Percentiles rank a stretch among this genome's conserved stretches.
Conservation (phyloP, 2,113 vertebrate species). For the Microcebus murinus region DNA sequence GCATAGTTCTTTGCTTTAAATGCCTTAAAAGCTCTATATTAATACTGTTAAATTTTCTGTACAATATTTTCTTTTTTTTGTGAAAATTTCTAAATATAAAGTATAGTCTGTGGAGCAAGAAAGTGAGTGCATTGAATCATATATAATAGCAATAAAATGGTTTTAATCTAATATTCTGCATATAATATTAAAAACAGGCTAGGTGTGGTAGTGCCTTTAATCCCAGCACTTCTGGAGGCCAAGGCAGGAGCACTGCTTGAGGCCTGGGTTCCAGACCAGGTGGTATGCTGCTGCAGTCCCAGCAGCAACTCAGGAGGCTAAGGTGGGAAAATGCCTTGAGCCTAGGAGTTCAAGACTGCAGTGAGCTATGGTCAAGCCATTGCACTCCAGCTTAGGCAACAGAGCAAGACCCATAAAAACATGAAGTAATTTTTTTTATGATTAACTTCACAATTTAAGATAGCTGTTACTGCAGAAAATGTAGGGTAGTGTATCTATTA, state of each 20-base stretch:
- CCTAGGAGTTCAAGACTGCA: too few relatives aligned
- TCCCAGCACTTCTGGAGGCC: too few relatives aligned
- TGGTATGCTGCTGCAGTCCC: too few relatives aligned
- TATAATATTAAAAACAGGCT: neutral
- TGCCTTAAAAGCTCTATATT: constrained; percentile 20
- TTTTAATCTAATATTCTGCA: neutral
- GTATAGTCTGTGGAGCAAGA: neutral
- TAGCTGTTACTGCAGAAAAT: neutral
- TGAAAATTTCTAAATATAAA: neutral
- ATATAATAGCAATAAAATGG: neutral
- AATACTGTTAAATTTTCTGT: constrained; percentile 26
- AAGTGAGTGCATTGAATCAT: constrained; percentile 13
- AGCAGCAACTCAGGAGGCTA: too few relatives aligned
- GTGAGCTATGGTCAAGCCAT: too few relatives aligned
- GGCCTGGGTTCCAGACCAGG: too few relatives aligned
- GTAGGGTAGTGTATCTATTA: neutral
- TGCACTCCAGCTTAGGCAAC: too few relatives aligned
- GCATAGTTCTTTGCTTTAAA: neutral
- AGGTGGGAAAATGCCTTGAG: too few relatives aligned
- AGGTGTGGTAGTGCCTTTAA: too few relatives aligned
- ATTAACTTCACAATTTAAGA: neutral
- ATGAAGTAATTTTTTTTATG: neutral
- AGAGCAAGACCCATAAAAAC: too few relatives aligned
- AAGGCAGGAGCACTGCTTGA: too few relatives aligned
- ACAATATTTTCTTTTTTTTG: neutral